Conservation (phyloP, 23 tunicate genomes). For the Pegea sp. region DNA sequence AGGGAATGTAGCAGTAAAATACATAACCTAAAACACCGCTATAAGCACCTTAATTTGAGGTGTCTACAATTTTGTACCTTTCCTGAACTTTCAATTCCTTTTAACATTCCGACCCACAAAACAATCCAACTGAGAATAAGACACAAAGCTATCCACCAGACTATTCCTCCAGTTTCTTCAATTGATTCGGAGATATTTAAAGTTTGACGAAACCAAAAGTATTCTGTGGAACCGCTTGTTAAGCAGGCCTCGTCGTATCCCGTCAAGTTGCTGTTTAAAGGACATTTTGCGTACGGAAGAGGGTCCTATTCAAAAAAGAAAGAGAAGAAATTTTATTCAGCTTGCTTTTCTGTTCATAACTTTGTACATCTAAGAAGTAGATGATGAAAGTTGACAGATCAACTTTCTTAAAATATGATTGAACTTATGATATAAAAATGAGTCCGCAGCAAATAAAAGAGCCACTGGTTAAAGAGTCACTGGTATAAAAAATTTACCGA, state of each 20-base stretch:
- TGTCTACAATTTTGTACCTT: slow-evolving; percentile 15
- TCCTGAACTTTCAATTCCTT: slow-evolving; percentile 85
- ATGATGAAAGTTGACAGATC: too few relatives aligned
- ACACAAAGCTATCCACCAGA: slow-evolving; percentile 73
- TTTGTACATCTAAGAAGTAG: too few relatives aligned
- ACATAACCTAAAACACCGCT: slow-evolving; percentile 50
- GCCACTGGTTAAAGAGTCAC: too few relatives aligned
- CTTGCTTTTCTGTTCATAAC: neutral
- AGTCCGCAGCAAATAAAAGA: too few relatives aligned
- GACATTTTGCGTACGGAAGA: slow-evolving; percentile 67
- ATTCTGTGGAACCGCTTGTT: slow-evolving; percentile 45
- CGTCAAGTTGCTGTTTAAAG: slow-evolving; percentile 37
- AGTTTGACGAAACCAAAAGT: slow-evolving; percentile 88
- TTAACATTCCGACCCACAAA: slow-evolving; percentile 79
- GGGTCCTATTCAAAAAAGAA: slow-evolving; percentile 33
- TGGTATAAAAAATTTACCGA: too few relatives aligned
- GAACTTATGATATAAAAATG: too few relatives aligned
- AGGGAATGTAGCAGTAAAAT: slow-evolving; percentile 90
- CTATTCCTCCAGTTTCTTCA: slow-evolving; percentile 52
- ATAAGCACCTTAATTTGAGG: neutral
- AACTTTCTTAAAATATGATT: too few relatives aligned
- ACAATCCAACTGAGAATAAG: slow-evolving; percentile 54
- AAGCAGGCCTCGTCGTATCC: slow-evolving; percentile 43
- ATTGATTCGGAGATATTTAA: slow-evolving; percentile 29
- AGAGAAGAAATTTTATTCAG: neutral